Evolutionary conservation across 2,888 invertebrate species (phyloP), one percentile per base, ranked within the genome.

Genomic region (Drosophila colorata): DNA sequence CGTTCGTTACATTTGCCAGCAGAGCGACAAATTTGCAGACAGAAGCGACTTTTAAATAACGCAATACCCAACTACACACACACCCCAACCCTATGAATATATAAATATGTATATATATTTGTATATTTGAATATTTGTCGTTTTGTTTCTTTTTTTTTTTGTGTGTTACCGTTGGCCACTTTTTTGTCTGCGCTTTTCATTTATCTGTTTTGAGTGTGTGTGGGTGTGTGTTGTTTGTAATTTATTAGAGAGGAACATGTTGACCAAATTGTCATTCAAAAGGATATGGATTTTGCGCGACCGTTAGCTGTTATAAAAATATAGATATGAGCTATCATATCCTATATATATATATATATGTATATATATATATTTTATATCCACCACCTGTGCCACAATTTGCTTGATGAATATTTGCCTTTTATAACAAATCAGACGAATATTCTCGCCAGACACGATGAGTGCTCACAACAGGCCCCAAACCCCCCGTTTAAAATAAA

Each of bases 241-340:
- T 83, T 83, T 83, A 83, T 83, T 83, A 83, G 83, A 85, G 85
- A 79, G 83, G 77, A 88, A 83, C 84, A 88, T 85, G 88, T 85
- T 83, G 88, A 87, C 87, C 85, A 85, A 88, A 85, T 85, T 85
- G 85, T 88, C 88, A 88, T 85, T 85, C 87, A 85, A 85, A 88
- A 79, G 88, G 84, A 80, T 86, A 87, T 47, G 58, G 74, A 80
- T 66, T 72, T 74, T 40, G 37, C 41, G 56, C 58, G 55, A 69
- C 69, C 59, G 57, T 56, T 63, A 25, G 53, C 60, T 70, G 71
- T 76, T 72, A 76, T 63, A 77, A 80, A 76, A 63, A 76, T 64
- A 58, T 58, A 76, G 76, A 77, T 80, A 77, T 69, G 57, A 77
- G 79, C 72, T 77, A 80, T 76, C 80, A 79, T 58, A 69, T 57